A percentile compares a stretch with the other conserved stretches of the same genome.
These are phyloP conservation scores for Triplophysa bombifrons DNA, from an alignment of 2,797 vertebrate species.

Conservation along the genomic window DNA sequence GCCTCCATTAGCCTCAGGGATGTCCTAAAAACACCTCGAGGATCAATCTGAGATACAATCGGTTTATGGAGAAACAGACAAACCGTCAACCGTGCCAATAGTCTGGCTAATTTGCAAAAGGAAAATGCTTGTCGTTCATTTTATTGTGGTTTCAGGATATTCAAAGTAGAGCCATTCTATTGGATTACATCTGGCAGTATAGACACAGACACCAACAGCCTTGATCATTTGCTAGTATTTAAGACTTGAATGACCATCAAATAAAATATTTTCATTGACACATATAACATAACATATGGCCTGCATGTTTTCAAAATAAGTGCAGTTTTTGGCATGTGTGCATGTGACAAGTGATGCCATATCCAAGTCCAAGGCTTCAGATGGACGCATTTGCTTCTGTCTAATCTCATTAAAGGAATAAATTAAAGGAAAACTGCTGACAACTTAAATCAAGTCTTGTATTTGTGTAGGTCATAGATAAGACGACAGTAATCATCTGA, in stretches of 20 bases:
- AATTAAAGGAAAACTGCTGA: slow-evolving; percentile 85
- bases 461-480: slow-evolving; percentile 78
- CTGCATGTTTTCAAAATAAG: slow-evolving; percentile 45
- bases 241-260: neutral
- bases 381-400: slow-evolving; percentile 75
- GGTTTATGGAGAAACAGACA: slow-evolving; percentile 67
- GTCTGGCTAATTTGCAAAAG: neutral
- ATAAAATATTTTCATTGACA: neutral
- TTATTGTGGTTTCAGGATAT: neutral
- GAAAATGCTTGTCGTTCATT: neutral
- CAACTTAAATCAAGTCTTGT: slow-evolving; percentile 72
- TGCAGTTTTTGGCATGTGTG: slow-evolving; percentile 20
- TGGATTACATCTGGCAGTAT: neutral
- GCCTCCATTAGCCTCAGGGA: slow-evolving; percentile 84
- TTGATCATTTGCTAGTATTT: neutral
- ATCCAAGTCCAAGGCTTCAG: slow-evolving; percentile 69
- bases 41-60: slow-evolving; percentile 78
- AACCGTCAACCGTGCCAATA: neutral
- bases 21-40: slow-evolving; percentile 81
- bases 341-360: slow-evolving; percentile 58
- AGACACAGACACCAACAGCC: neutral
- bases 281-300: neutral
- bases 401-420: slow-evolving; percentile 82
- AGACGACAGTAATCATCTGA: slow-evolving; percentile 68
- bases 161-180: neutral